Evolutionary conservation across 2,113 vertebrate genomes (phyloP).

Genomic region (Leucoraja erinaceus): DNA sequence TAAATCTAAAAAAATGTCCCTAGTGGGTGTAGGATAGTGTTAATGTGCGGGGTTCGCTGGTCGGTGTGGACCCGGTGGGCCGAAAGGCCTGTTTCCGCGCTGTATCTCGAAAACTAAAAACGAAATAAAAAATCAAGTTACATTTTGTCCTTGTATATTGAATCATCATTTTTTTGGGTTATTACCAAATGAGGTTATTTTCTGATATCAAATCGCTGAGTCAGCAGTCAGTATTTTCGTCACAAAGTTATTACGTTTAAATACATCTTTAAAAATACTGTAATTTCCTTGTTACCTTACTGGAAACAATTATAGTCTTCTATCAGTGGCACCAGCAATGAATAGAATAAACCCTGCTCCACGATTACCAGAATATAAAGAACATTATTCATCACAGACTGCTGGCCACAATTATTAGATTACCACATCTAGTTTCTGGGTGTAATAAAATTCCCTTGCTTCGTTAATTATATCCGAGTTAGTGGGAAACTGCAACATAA

Average conservation of each 20-base stretch:
- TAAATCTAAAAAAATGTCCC: too few relatives aligned
- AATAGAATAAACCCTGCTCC: background rate
- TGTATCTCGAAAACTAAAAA: too few relatives aligned
- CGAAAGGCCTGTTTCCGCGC: too few relatives aligned
- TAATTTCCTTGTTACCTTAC: background rate
- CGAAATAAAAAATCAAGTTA: too few relatives aligned
- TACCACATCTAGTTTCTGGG: background rate
- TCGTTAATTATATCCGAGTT: background rate
- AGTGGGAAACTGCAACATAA: too few relatives aligned
- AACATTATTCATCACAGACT: background rate
- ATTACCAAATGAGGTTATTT: background rate
- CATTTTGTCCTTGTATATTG: background rate
- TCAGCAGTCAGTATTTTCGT: background rate
- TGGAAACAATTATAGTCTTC: too few relatives aligned
- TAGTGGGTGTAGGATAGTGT: too few relatives aligned
- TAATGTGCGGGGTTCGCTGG: too few relatives aligned
- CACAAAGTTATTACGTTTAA: slow-evolving; percentile 10
- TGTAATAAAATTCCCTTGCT: background rate
- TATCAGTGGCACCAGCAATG: background rate
- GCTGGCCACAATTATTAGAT: background rate
- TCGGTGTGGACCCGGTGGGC: too few relatives aligned
- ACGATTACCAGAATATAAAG: background rate
- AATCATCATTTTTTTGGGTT: background rate
- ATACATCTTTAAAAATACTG: too few relatives aligned
- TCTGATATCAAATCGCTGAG: background rate